Evolutionary conservation across 2,113 vertebrate species (phyloP).

Genomic region (Hydrolagus affinis): DNA sequence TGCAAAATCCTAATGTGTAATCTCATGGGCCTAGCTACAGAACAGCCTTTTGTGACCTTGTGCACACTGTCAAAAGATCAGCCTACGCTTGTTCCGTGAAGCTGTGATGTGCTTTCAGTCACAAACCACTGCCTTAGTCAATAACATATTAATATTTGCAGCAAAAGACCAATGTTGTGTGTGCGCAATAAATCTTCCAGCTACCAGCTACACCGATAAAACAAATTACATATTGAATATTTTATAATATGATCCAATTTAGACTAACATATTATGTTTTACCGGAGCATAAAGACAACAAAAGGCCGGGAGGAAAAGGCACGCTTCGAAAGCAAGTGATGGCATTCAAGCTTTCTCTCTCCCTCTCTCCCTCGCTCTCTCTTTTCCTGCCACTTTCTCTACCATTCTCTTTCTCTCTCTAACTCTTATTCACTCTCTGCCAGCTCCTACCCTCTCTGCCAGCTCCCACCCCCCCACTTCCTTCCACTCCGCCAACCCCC

Average conservation of each 20-base stretch:
- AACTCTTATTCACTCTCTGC: not conserved
- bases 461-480: too few species aligned
- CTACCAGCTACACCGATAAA: constrained; percentile 26
- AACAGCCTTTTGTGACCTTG: not conserved
- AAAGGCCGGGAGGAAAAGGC: not conserved
- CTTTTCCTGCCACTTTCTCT: not conserved
- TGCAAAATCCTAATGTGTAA: not conserved
- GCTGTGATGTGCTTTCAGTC: not conserved
- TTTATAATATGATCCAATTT: constrained; percentile 33
- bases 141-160: constrained; percentile 25
- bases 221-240: constrained; percentile 32
- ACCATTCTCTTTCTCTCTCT: not conserved
- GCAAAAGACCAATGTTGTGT: constrained; percentile 18
- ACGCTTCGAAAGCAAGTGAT: not conserved
- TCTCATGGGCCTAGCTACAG: not conserved
- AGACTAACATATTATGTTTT: constrained; percentile 21
- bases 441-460: not conserved
- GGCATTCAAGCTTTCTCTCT: not conserved
- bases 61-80: not conserved
- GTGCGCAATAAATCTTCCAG: constrained; percentile 18
- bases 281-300: constrained; percentile 27
- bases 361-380: not conserved
- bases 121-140: constrained; percentile 25
- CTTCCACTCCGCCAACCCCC: too few species aligned
- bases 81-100: too few species aligned